phyloP scores from a whole-genome alignment of 2,797 vertebrate species.

The Ctenochaetus hawaiiensis region DNA sequence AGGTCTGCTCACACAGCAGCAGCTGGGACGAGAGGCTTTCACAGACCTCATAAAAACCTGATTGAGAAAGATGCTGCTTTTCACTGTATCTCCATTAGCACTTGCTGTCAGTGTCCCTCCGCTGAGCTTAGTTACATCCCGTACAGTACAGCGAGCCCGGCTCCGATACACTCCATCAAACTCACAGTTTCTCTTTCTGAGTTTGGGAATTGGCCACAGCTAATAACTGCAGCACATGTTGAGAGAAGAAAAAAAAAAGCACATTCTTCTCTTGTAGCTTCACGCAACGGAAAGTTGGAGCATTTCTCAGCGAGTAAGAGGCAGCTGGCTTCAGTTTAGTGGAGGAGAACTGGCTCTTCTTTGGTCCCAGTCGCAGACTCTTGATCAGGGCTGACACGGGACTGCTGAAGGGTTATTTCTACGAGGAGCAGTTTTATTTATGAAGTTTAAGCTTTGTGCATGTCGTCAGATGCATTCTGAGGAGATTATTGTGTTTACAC shows the following conservation, averaged over 20 bases:
- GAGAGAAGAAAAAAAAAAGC: constrained; percentile 56
- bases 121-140: neutral
- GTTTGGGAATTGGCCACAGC: constrained; percentile 40
- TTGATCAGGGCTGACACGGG: neutral
- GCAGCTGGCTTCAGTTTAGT: constrained; percentile 63
- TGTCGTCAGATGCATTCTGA: neutral
- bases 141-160: neutral
- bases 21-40: constrained; percentile 26
- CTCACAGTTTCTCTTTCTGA: constrained; percentile 45
- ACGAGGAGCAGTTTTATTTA: constrained; percentile 8
- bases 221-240: constrained; percentile 59
- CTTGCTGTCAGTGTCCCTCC: constrained; percentile 16
- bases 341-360: constrained; percentile 23
- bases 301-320: constrained; percentile 42
- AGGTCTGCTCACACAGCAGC: constrained; percentile 5
- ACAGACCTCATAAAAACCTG: constrained; percentile 20
- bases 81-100: constrained; percentile 27
- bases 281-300: constrained; percentile 69
- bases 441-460: neutral
- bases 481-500: neutral
- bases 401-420: constrained; percentile 9
- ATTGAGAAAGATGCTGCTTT: constrained; percentile 10
- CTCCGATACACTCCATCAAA: constrained; percentile 34
- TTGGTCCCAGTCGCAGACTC: constrained; percentile 5
- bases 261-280: constrained; percentile 64